Evolutionary conservation across 2,888 invertebrate species (phyloP), one percentile per base, ranked within the genome.

Genomic region (Polylopha cassiicola): DNA sequence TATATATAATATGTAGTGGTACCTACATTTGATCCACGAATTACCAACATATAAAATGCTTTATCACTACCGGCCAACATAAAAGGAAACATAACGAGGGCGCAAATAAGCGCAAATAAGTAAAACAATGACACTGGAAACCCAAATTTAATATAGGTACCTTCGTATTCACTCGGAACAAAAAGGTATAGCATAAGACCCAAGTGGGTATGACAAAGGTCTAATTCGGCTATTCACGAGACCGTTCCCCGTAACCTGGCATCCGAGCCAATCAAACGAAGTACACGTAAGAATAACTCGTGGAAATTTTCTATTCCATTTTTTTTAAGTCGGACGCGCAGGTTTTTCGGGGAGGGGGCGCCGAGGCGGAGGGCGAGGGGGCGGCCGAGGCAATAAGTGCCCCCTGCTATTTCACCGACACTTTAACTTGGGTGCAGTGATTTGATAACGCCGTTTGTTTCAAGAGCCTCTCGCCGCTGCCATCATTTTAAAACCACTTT

Each of bases 391-490:
- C 71, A 77, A 77, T 79, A 80, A 82, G 78, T 75, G 73, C 75
- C 79, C 68, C 77, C 75, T 70, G 70, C 74, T 78, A 78, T 80
- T 82, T 77, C 77, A 78, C 78, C 73, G 80, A 73, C 73, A 75
- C 79, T 80, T 79, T 74, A 80, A 79, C 77, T 75, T 65, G 74
- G 78, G 75, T 78, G 84, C 80, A 81, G 71, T 82, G 84, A 82
- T 84, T 84, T 82, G 82, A 82, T 82, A 84, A 82, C 78, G 71
- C 77, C 80, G 78, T 82, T 82, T 81, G 80, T 81, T 80, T 73
- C 75, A 71, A 82, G 80, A 63, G 66, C 68, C 66, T 66, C 72
- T 75, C 62, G 58, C 57, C 58, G 64, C 58, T 60, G 62, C 69
- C 68, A 74, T 72, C 72, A 70, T 72, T 74, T 66, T 56, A 53